phyloP scores from a whole-genome alignment of 1,140 invertebrate species.

The Caenorhabditis elegans region DNA sequence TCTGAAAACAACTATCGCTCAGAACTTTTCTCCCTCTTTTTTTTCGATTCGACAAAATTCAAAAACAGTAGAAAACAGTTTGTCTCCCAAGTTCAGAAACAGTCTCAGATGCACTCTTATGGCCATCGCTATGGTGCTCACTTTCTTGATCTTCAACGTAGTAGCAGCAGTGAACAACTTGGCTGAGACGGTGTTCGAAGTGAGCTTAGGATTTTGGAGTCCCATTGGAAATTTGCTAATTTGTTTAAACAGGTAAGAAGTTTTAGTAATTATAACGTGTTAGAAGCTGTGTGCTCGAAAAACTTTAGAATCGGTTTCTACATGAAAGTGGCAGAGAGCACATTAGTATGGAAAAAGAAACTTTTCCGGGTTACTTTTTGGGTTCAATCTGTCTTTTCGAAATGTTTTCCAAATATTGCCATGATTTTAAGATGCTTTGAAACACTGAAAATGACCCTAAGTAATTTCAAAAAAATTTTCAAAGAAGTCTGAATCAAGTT shows the following conservation, averaged over 20 bases:
- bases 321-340: no score
- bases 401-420: no score
- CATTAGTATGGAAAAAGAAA: no score
- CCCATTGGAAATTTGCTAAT: slow-evolving; percentile 62
- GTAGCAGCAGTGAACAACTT: slow-evolving; percentile 62
- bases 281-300: no score
- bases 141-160: slow-evolving; percentile 63
- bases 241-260: slow-evolving; percentile 60
- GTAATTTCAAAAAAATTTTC: no score
- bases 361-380: no score
- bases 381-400: no score
- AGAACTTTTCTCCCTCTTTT: neutral
- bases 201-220: neutral
- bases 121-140: slow-evolving; percentile 60
- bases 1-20: neutral
- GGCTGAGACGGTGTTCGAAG: slow-evolving; percentile 57
- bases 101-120: slow-evolving; percentile 63
- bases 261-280: neutral
- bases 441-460: no score
- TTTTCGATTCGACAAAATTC: slow-evolving; percentile 6
- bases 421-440: no score
- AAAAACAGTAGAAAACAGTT: neutral
- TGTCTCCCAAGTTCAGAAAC: slow-evolving; percentile 22
- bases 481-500: no score
- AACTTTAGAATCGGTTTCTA: no score